Base-by-base conservation (phyloP, 64 coral and sea anemone species). In the Montipora capricornis region DNA sequence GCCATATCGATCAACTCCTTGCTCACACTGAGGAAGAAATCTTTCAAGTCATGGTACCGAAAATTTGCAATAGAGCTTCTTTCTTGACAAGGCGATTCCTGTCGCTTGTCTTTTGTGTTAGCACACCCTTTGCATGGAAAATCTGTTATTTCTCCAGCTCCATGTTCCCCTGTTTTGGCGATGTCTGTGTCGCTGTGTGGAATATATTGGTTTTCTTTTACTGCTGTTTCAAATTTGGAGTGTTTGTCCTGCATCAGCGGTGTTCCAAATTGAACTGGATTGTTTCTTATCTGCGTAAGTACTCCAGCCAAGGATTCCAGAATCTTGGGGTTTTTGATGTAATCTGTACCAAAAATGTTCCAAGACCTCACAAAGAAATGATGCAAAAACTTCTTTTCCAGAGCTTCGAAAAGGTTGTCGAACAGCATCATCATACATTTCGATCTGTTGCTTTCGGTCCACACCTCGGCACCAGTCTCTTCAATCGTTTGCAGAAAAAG, bases 341-440 rank as follows among this genome's bases (percentile, higher is more conserved):
- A 91, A 16, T 87, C 95, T 29, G 71, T 59, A 47, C 74, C 73
- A 47, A 96, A 83, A 0, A 96, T 60, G 49, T 96, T 96, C 49
- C 84, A 89, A 12, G 90, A 88, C 1, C 86, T 74, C 64, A 96
- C 89, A 70, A 96, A 96, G 62, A 62, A 96, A 44, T 96, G 95
- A 19, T 77, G 80, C 67, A 96, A 80, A 48, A 19, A 57, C 48
- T 59, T 90, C 15, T 74, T 79, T 75, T 46, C 46, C 0, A 91
- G 52, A 1, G 90, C 78, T 60, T 61, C 55, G 6, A 60, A 55
- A 3, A 83, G 68, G 20, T 75, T 91, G 16, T 12, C 49, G 20
- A 91, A 13, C 7, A 91, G 51, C 78, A 58, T 90, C 79, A 90
- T 89, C 14, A 93, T 81, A 68, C 95, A 96, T 6, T 15, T 29